Evolutionary conservation across 2,113 vertebrate genomes (phyloP), one percentile per base, ranked within the genome.

Genomic region (Sceloporus tristichus): DNA sequence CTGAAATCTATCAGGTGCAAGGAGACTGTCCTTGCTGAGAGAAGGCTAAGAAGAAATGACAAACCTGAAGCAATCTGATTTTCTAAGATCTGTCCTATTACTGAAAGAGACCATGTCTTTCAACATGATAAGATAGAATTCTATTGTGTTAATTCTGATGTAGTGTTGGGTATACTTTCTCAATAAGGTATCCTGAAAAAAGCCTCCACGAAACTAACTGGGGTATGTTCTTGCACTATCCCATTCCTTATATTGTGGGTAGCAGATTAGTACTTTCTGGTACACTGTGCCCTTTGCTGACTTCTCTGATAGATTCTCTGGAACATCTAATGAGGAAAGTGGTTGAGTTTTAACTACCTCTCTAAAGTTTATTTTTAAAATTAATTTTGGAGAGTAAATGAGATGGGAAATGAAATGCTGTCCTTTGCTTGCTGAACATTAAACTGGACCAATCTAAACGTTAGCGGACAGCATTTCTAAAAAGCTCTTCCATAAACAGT

Each of bases 11-110:
- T 89, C 66, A 38, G 75, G 89, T 65, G 91, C 7, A 83, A 29
- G 40, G 42, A n/a, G 6, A n/a, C 75, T 93, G 82, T 87, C 86
- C 80, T 89, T 75, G 86, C 79, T 75, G 86, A 89, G 62, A 65
- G 82, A 70, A 86, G 87, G 53, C 2, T 76, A 79, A 89, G 79
- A 79, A 89, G 79, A 86, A 75, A 75, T 78, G 83, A 29, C 9
- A 79, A 85, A 88, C 82, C 34, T 86, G 40, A 9, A 54, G 82
- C 25, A 85, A n/a, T 21, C n/a, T 76, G 94, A 73, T 68, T 40
- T 75, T 91, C 14, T 53, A 38, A 76, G 21, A 82, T 75, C 48
- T 89, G 82, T 56, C 83, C 85, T 73, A 86, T 85, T 40, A 83
- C 62, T 78, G 80, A 88, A 68, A 70, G 10, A 71, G 70, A 76